phyloP scores from a whole-genome alignment of 2,113 vertebrate species.

The Asarcornis scutulata region DNA sequence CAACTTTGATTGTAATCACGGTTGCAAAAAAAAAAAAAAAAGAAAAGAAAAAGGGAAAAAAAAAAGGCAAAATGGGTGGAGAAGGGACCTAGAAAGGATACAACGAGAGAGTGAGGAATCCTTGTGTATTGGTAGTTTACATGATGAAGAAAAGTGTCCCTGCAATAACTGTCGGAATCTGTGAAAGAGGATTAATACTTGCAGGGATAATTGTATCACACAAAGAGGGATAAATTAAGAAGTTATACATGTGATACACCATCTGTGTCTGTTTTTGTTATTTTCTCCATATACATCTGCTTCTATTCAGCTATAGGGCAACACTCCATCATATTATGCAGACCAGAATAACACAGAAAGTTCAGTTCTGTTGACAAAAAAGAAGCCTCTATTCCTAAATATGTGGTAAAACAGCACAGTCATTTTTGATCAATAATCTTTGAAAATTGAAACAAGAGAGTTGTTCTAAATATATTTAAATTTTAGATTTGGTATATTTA shows the following conservation, averaged over 20 bases:
- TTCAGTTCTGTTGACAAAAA: slow-evolving; percentile 58
- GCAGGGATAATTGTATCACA: slow-evolving; percentile 41
- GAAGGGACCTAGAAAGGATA: not conserved
- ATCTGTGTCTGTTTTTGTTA: slow-evolving; percentile 78
- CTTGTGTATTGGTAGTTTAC: slow-evolving; percentile 3
- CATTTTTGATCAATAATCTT: slow-evolving; percentile 58
- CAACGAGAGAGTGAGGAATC: not conserved
- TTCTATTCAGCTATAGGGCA: slow-evolving; percentile 76
- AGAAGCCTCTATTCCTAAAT: slow-evolving; percentile 51
- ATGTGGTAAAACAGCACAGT: slow-evolving; percentile 22
- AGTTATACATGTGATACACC: slow-evolving; percentile 69
- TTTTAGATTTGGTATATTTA: slow-evolving; percentile 26
- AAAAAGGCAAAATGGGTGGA: not conserved
- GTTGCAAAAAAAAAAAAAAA: not conserved
- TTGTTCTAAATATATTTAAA: slow-evolving; percentile 33
- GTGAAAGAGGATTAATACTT: slow-evolving; percentile 60
- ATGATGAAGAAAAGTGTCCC: not conserved
- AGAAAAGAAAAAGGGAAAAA: not conserved
- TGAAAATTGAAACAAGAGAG: slow-evolving; percentile 27
- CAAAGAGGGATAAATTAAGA: slow-evolving; percentile 77
- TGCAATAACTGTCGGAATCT: slow-evolving; percentile 31
- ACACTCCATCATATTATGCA: slow-evolving; percentile 75
- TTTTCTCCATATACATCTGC: slow-evolving; percentile 74
- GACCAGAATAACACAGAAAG: slow-evolving; percentile 68
- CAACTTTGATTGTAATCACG: not conserved